phyloP scores from a whole-genome alignment of 2,113 vertebrate genomes.

The Calidris pygmaea region DNA sequence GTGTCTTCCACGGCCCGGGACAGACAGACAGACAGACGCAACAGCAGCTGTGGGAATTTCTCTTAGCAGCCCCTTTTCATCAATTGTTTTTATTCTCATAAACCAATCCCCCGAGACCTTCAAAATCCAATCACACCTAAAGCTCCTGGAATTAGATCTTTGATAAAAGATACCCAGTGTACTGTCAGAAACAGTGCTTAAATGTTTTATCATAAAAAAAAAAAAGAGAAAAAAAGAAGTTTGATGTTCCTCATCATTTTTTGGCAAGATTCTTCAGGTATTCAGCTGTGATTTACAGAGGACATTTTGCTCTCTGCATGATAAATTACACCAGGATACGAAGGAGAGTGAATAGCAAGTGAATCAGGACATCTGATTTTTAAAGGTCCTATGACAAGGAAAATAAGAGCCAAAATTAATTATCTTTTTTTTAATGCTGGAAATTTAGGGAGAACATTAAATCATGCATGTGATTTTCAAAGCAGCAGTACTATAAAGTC shows the following conservation, averaged over 20 bases:
- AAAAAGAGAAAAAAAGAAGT: background rate
- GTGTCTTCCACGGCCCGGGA: background rate
- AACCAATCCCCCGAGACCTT: background rate
- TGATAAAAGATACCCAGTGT: background rate
- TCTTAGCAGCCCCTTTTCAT: background rate
- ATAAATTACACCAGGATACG: background rate
- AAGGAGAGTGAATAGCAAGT: background rate
- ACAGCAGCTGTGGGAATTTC: background rate
- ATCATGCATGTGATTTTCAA: background rate
- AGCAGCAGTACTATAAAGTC: background rate
- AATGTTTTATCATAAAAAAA: background rate
- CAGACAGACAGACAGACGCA: background rate
- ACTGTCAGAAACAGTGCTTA: background rate
- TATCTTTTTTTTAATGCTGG: background rate
- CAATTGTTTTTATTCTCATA: background rate
- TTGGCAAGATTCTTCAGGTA: background rate
- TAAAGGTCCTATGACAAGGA: background rate
- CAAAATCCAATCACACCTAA: background rate
- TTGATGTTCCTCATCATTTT: background rate
- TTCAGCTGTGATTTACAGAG: constrained; percentile 26
- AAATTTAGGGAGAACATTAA: background rate
- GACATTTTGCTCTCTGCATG: background rate
- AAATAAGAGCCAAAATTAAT: background rate
- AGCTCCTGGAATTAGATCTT: background rate
- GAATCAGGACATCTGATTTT: background rate